phyloP scores from a whole-genome alignment of 2,113 vertebrate species.

The Protobothrops flavoviridis region DNA sequence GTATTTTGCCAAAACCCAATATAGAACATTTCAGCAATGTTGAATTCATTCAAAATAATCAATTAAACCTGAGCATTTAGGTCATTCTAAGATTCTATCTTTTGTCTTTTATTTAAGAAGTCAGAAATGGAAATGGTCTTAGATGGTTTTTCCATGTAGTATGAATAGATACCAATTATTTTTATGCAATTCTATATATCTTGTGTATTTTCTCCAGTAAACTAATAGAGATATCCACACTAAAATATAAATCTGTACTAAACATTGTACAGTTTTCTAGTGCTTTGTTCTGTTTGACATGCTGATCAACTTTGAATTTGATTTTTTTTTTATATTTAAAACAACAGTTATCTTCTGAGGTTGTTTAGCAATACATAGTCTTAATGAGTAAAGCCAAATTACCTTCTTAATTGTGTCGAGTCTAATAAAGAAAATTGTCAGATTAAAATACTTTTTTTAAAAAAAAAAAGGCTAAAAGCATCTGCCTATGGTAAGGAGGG shows the following conservation, averaged over 20 bases:
- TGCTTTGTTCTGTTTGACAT: not conserved
- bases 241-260: not conserved
- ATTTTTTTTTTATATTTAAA: not conserved
- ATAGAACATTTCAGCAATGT: not conserved
- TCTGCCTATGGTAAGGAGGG: not conserved
- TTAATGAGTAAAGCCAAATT: not conserved
- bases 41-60: not conserved
- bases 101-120: not conserved
- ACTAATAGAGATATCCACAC: not conserved
- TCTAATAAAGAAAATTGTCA: not conserved
- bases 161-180: not conserved
- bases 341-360: too few relatives aligned
- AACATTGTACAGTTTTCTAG: not conserved
- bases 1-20: not conserved
- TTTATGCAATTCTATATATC: not conserved
- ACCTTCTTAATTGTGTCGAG: not conserved
- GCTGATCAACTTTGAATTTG: not conserved
- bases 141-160: not conserved
- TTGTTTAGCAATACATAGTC: not conserved
- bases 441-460: not conserved
- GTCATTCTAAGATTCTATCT: not conserved
- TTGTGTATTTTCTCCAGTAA: not conserved
- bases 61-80: not conserved
- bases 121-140: not conserved
- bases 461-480: not conserved